A percentile compares a stretch with the other conserved stretches of the same genome.
These are phyloP conservation scores for Diplosoma virens DNA, from an alignment of 23 tunicate species.

Conservation along the genomic window DNA sequence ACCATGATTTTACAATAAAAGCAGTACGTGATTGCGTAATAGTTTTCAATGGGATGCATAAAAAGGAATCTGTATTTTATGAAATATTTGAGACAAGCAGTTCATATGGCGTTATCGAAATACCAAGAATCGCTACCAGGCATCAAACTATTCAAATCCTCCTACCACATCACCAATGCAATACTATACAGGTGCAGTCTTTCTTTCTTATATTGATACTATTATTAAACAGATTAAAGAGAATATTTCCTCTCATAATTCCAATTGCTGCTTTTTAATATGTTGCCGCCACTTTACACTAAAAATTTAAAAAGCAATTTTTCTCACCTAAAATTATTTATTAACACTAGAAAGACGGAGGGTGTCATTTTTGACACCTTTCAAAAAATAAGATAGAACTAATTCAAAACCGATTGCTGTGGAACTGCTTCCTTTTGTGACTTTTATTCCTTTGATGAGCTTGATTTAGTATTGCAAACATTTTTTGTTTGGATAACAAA, in stretches of 20 bases:
- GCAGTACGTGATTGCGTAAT: not conserved
- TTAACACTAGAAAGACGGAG: too few relatives aligned
- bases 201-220: constrained; percentile 3
- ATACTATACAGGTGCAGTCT: not conserved
- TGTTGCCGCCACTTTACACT: not conserved
- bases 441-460: too few relatives aligned
- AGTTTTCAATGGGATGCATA: not conserved
- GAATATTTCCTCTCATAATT: not conserved
- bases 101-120: not conserved
- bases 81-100: not conserved
- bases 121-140: not conserved
- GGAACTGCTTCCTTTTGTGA: too few relatives aligned
- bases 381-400: too few relatives aligned
- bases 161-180: not conserved
- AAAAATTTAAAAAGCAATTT: not conserved
- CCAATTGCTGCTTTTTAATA: not conserved
- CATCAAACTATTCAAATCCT: not conserved
- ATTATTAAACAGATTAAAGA: not conserved
- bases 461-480: too few relatives aligned
- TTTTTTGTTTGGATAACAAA: too few relatives aligned
- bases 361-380: too few relatives aligned
- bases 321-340: too few relatives aligned
- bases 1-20: too few relatives aligned
- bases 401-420: too few relatives aligned
- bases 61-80: not conserved